Conservation (phyloP, 37 sponge, comb jelly and placozoan species). For the Dysidea cf. avara region DNA sequence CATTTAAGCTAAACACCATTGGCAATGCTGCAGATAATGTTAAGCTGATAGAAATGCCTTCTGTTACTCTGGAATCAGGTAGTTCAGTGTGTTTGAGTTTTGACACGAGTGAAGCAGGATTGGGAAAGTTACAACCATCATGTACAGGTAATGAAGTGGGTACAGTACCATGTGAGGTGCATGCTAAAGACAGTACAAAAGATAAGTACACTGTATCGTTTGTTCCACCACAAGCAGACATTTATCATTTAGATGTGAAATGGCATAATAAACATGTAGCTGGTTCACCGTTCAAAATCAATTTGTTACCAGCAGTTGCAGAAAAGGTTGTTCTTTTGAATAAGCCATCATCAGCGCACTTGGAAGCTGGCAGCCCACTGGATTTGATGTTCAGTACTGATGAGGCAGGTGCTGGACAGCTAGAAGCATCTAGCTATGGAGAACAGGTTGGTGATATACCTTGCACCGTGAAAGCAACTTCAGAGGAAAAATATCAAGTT, state of each 20-base stretch:
- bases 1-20: constrained; percentile 41
- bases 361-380: constrained; percentile 15
- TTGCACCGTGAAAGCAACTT: constrained; percentile 52
- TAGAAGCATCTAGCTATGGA: constrained; percentile 33
- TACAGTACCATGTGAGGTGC: constrained; percentile 38
- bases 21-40: constrained; percentile 45
- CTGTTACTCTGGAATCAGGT: constrained; percentile 14
- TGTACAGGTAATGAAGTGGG: constrained; percentile 61
- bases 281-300: constrained; percentile 65
- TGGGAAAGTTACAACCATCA: constrained; percentile 36
- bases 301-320: constrained; percentile 44
- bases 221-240: constrained; percentile 39
- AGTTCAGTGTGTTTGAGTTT: constrained; percentile 18
- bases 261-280: constrained; percentile 60
- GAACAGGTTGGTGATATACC: constrained; percentile 46
- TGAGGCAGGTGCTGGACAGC: constrained; percentile 57
- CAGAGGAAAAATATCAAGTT: constrained; percentile 33
- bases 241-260: constrained; percentile 46
- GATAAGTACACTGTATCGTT: constrained; percentile 40
- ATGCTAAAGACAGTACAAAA: not conserved
- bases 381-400: constrained; percentile 33
- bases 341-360: constrained; percentile 35
- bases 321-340: constrained; percentile 32
- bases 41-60: constrained; percentile 26
- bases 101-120: constrained; percentile 65